Base-by-base conservation (phyloP, 1,140 invertebrate species). In the Drosophila ohnishii region DNA sequence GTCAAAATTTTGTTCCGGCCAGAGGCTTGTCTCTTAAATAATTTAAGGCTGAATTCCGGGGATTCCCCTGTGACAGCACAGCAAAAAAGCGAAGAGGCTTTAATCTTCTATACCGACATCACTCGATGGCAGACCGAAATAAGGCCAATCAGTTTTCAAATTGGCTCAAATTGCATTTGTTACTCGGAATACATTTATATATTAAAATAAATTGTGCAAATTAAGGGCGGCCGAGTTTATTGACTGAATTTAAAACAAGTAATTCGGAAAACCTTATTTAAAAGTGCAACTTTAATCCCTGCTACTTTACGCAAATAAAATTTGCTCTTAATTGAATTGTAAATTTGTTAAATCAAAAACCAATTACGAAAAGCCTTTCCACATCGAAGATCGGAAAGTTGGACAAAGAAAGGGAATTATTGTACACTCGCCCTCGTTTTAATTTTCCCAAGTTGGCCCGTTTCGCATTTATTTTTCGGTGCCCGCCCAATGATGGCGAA, bases 311-410 rank as follows among this genome's bases (percentile, higher is more conserved):
- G 8, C 9, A 56, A 63, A 22, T 16, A 19, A 6, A 34, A 48
- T 16, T 35, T 71, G 10, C n/a, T 11, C 7, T 28, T 22, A 67
- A 67, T 69, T 32, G 37, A 35, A 30, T 40, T 34, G 22, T 34
- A 48, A 58, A 71, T 71, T 70, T 71, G 44, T 71, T 71, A 50
- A 71, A 71, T 71, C 51, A 59, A 59, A 70, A 71, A 71, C 10
- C 67, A 71, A 71, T 71, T 71, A 71, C 22, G 19, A 57, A 58
- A 48, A 48, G 51, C 40, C 45, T 39, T 57, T 34, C 28, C 50
- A 34, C 42, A 47, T 9, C 47, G 16, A 32, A 30, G 40, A 10
- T 42, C 25, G 32, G 32, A 32, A 50, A 50, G 48, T 50, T 25
- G 30, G 14, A 71, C 28, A 71, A 72, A 50, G 69, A 50, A 40